Base-by-base conservation (phyloP, 2,797 vertebrate species). In the Channallabes apus region DNA sequence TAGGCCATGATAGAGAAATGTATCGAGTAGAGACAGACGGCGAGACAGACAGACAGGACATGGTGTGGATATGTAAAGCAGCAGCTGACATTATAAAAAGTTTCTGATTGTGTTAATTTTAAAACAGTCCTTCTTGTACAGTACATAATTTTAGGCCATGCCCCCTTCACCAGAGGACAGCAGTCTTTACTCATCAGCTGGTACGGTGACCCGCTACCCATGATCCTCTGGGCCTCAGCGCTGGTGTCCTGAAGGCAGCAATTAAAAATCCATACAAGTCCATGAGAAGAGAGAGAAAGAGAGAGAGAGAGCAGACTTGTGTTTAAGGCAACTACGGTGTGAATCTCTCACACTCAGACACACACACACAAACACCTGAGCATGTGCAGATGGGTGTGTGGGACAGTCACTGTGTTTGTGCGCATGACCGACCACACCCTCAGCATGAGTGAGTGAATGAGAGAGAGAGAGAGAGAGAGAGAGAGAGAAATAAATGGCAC, bases 291-390 rank as follows among this genome's bases (percentile, higher is more conserved):
- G 27, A 12, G 29, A 24, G 29, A 61, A 22, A 24, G 58, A 61
- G 7, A 11, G 22, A 38, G 14, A 2, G 20, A 4, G 56, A 38
- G 56, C 38, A 51, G 78, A 29, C 29, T 11, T 65, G 78, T 65
- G 61, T 80, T 46, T 65, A 80, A 80, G 78, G 78, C 78, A 80
- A 65, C 29, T 51, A 65, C 14, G 78, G 78, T 80, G 61, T 80
- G 35, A 41, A 62, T 38, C 20, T 62, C 58, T 4, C 32, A 51
- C 41, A n/a, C 41, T 46, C 71, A 73, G n/a, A n/a, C n/a, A n/a
- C n/a, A n/a, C 41, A 51, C n/a, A 27, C 72, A 27, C 5, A 56
- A 58, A 78, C 54, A 24, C 58, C 11, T 38, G 56, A 62, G 22
- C 35, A 41, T 18, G 59, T 80, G 38, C 59, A 80, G 77, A 64